Evolutionary conservation across 2,113 vertebrate genomes (phyloP).

Genomic region (Oceanites oceanicus): DNA sequence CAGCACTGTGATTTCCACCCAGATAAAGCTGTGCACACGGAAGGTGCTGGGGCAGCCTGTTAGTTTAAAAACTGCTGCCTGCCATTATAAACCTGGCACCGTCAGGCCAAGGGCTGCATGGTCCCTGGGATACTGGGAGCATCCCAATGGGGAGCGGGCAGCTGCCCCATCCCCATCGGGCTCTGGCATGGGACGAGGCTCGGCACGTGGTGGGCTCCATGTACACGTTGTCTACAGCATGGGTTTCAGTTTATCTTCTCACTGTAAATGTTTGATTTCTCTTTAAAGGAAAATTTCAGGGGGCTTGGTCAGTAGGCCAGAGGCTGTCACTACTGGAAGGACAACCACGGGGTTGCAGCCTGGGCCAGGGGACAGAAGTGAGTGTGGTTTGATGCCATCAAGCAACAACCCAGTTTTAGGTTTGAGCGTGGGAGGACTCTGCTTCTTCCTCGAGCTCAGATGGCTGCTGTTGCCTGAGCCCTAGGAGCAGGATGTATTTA

Average conservation of each 20-base stretch:
- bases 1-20: background rate
- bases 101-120: background rate
- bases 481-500: constrained; percentile 53
- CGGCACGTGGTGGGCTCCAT: rapidly evolving
- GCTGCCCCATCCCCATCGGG: rapidly evolving
- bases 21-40: background rate
- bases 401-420: background rate
- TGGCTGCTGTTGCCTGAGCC: constrained; percentile 19
- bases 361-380: rapidly evolving
- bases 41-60: background rate
- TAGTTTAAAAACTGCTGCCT: background rate
- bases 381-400: background rate
- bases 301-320: background rate
- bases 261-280: background rate
- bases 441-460: background rate
- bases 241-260: background rate
- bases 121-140: background rate
- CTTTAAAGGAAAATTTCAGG: background rate
- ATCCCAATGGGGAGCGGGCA: too few relatives aligned
- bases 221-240: rapidly evolving
- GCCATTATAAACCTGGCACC: background rate
- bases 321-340: background rate
- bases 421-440: constrained; percentile 3
- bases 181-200: rapidly evolving
- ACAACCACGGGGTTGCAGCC: background rate